These are phyloP conservation scores for Urocolius indicus DNA, from an alignment of 2,113 vertebrate species.

Conservation along the genomic window DNA sequence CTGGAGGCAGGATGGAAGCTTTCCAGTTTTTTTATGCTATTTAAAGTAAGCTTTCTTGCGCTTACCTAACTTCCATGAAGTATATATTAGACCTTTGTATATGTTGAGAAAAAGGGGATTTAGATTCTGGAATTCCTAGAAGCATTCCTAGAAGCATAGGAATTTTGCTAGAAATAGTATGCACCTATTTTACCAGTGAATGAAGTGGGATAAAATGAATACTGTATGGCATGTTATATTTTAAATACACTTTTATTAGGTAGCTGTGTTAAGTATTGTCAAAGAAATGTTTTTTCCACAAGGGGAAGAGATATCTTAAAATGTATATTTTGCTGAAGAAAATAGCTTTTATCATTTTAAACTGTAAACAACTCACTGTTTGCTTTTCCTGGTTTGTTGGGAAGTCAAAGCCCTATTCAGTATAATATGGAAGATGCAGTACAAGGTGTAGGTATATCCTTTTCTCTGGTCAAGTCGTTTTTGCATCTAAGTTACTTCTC, in stretches of 20 bases:
- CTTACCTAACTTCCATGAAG: background rate
- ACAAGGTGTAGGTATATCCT: background rate
- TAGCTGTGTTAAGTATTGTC: background rate
- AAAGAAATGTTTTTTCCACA: background rate
- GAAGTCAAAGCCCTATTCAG: background rate
- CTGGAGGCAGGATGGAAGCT: background rate
- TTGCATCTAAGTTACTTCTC: background rate
- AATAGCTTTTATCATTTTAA: background rate
- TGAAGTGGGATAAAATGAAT: background rate
- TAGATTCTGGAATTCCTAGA: background rate
- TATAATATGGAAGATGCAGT: background rate
- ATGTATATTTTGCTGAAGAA: background rate
- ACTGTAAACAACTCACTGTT: background rate
- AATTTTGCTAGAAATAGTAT: background rate
- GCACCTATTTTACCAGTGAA: background rate
- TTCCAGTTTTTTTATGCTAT: background rate
- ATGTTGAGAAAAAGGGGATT: background rate
- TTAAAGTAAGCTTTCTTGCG: background rate
- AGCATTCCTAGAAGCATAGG: background rate
- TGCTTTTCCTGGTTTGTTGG: background rate
- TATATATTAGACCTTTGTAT: background rate
- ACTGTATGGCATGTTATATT: background rate
- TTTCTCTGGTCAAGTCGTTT: background rate
- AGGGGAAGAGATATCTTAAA: background rate
- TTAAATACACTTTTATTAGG: background rate